Percentiles rank a stretch among this genome's conserved stretches.
These are phyloP conservation scores for Bursaphelenchus okinawaensis DNA, from an alignment of 2,888 invertebrate species.

Conservation along the genomic window DNA sequence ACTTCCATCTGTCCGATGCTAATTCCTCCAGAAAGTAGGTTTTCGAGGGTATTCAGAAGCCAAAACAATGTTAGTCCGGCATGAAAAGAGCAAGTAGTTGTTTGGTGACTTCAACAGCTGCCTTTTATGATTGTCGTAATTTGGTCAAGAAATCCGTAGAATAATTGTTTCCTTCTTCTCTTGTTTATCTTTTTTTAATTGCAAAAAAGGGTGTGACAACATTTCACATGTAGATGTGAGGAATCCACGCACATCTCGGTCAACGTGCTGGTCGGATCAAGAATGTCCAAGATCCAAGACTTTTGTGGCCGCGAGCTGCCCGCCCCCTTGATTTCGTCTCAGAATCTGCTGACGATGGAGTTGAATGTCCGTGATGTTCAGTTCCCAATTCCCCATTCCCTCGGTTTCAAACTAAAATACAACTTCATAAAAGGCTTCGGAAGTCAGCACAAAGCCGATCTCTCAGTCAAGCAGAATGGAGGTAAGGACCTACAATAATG, in stretches of 20 bases:
- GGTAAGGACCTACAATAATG: too few relatives aligned
- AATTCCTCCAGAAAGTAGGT: not conserved
- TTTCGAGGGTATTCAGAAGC: too few relatives aligned
- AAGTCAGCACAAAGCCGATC: not conserved
- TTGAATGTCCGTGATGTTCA: conserved; percentile 63
- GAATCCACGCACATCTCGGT: conserved; percentile 59
- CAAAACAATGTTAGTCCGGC: too few relatives aligned
- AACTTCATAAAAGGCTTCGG: conserved; percentile 33
- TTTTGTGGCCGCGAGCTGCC: conserved; percentile 77
- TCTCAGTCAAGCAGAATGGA: not conserved
- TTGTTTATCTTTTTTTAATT: not conserved
- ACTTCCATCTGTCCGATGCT: conserved; percentile 47
- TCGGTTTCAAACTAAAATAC: conserved; percentile 33
- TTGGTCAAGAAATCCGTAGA: not conserved
- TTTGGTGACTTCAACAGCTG: too few relatives aligned
- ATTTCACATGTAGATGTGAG: conserved; percentile 66
- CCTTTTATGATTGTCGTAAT: too few relatives aligned
- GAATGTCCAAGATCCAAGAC: conserved; percentile 77
- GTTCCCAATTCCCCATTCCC: conserved; percentile 5
- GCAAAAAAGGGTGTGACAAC: too few relatives aligned
- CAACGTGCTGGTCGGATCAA: conserved; percentile 74
- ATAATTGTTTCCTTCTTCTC: conserved; percentile 1
- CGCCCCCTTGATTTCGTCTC: conserved; percentile 85
- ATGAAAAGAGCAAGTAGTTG: too few relatives aligned
- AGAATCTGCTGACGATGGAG: conserved; percentile 77